Evolutionary conservation across 2,113 vertebrate species (phyloP).

Genomic region (Charina bottae): DNA sequence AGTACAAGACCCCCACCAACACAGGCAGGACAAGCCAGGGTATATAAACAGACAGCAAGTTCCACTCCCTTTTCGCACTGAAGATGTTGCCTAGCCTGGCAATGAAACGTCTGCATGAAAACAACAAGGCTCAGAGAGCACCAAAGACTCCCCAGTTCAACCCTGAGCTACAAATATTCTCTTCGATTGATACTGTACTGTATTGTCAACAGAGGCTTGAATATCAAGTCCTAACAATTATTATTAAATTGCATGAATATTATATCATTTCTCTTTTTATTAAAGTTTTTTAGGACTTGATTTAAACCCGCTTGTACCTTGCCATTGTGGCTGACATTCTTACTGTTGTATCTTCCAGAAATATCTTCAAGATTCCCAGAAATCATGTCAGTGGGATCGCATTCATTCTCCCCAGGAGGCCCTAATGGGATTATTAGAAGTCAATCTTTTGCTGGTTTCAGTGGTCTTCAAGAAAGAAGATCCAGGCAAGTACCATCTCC

Average conservation of each 20-base stretch:
- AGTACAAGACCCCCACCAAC: no score
- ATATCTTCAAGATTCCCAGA: constrained; percentile 87
- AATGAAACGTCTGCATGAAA: no score
- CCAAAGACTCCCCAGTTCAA: no score
- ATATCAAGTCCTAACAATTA: background rate
- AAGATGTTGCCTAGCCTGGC: no score
- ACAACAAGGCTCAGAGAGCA: no score
- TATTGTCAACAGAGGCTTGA: background rate
- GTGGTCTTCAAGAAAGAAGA: constrained; percentile 91
- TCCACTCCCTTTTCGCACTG: no score
- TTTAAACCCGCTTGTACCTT: background rate
- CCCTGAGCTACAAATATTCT: no score
- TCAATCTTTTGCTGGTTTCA: constrained; percentile 97
- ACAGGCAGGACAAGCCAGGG: no score
- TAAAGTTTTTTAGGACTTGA: background rate
- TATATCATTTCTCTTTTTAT: background rate
- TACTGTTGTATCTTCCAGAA: constrained; percentile 76
- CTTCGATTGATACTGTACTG: no score
- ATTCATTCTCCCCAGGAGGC: constrained; percentile 90
- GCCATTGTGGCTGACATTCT: background rate
- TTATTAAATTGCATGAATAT: background rate
- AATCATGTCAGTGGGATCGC: constrained; percentile 93
- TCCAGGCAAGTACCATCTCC: constrained; percentile 81
- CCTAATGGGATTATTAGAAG: constrained; percentile 98
- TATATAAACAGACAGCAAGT: no score